A percentile compares a stretch with the other conserved stretches of the same genome.
These are phyloP conservation scores for Vanacampus margaritifer DNA, from an alignment of 2,113 vertebrate genomes.

Conservation along the genomic window DNA sequence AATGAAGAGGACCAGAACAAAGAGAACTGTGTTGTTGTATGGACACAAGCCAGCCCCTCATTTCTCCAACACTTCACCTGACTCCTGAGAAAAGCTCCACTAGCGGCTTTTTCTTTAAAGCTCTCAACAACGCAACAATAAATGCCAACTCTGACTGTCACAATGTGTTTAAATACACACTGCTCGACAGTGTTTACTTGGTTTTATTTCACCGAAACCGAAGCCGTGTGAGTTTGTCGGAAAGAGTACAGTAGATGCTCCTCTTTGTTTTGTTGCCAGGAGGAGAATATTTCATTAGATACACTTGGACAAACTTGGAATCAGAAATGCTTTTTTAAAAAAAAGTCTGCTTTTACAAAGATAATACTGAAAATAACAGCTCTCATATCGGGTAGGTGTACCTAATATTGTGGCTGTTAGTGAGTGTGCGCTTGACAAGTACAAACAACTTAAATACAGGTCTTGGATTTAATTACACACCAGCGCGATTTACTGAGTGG, in stretches of 20 bases:
- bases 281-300: background rate
- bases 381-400: background rate
- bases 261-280: constrained; percentile 14
- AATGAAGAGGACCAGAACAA: constrained; percentile 53
- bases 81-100: constrained; percentile 29
- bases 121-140: background rate
- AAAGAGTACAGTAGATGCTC: background rate
- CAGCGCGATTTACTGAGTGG: background rate
- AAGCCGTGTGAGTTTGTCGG: background rate
- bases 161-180: background rate
- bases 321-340: background rate
- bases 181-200: background rate
- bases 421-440: constrained; percentile 2
- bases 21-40: constrained; percentile 54
- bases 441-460: constrained; percentile 10
- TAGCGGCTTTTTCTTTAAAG: background rate
- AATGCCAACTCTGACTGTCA: constrained; percentile 31
- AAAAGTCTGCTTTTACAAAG: background rate
- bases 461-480: background rate
- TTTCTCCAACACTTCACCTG: constrained; percentile 50
- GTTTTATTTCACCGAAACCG: constrained; percentile 14
- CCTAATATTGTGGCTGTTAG: background rate
- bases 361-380: background rate
- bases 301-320: background rate
- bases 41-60: constrained; percentile 32